Conservation (phyloP, 1,140 invertebrate genomes). For the Amyelois transitella region DNA sequence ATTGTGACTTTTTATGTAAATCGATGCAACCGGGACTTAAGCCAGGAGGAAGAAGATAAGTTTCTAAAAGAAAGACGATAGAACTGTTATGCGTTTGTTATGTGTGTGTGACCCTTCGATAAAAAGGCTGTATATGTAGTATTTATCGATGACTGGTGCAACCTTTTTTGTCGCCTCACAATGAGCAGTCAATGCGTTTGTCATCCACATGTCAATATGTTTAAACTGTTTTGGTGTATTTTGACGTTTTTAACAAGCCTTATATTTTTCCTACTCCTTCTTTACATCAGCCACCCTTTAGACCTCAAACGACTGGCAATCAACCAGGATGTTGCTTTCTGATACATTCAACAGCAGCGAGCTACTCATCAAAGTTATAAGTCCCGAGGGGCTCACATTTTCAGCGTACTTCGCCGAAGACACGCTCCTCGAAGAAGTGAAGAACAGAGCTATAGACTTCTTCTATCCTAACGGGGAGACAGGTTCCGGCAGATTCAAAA, state of each 20-base stretch:
- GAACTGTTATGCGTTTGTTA: too few species aligned
- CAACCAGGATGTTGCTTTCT: constrained; percentile 40
- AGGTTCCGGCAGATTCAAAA: constrained; percentile 44
- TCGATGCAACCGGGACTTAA: too few species aligned
- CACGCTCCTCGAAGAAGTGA: constrained; percentile 54
- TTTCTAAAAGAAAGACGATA: too few species aligned
- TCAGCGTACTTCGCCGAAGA: constrained; percentile 47
- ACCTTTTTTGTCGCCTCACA: too few species aligned
- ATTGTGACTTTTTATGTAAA: too few species aligned
- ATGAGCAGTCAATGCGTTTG: background rate
- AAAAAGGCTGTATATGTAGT: too few species aligned
- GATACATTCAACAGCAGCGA: constrained; percentile 36
- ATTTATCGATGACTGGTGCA: too few species aligned
- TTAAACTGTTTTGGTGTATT: constrained; percentile 41
- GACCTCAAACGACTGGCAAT: background rate
- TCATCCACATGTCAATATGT: constrained; percentile 18
- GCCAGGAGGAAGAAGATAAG: too few species aligned
- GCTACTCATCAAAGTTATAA: constrained; percentile 48
- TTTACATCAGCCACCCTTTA: background rate
- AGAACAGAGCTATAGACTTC: constrained; percentile 50
- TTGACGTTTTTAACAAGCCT: constrained; percentile 42
- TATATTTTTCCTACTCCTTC: constrained; percentile 27
- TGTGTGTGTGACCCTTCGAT: too few species aligned
- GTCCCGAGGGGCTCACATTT: constrained; percentile 51
- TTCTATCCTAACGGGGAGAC: constrained; percentile 57